Conservation (phyloP, 2,113 vertebrate genomes). For the Oenanthe oenanthe region DNA sequence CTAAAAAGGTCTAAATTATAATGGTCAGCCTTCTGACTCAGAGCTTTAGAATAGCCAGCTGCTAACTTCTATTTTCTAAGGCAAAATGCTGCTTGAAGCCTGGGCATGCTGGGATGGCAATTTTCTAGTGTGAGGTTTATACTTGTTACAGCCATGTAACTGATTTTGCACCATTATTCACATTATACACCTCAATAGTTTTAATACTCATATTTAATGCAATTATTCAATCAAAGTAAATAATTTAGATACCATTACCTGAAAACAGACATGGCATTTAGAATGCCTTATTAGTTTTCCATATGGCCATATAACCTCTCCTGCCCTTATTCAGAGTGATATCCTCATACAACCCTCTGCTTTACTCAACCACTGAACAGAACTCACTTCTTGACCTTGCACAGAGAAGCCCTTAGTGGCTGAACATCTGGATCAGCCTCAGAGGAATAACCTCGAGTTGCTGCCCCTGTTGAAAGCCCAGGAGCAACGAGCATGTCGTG, state of each 20-base stretch:
- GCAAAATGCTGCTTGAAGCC: background rate
- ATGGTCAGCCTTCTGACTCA: background rate
- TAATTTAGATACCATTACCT: background rate
- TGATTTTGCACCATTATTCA: background rate
- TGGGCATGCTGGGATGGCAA: background rate
- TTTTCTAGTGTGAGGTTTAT: background rate
- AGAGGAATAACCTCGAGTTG: background rate
- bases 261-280: background rate
- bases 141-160: background rate
- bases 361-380: background rate
- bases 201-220: background rate
- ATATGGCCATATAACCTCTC: background rate
- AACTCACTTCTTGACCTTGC: background rate
- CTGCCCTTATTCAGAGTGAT: background rate
- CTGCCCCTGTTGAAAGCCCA: background rate
- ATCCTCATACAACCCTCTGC: background rate
- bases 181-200: background rate
- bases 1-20: slow-evolving; percentile 4
- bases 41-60: background rate
- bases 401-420: background rate
- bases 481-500: rapidly evolving
- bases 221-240: slow-evolving; percentile 38
- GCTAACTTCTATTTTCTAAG: background rate
- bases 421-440: background rate
- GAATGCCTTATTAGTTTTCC: background rate